Conservation (phyloP, 2,888 invertebrate species). For the Minunthozetes semirufus region DNA sequence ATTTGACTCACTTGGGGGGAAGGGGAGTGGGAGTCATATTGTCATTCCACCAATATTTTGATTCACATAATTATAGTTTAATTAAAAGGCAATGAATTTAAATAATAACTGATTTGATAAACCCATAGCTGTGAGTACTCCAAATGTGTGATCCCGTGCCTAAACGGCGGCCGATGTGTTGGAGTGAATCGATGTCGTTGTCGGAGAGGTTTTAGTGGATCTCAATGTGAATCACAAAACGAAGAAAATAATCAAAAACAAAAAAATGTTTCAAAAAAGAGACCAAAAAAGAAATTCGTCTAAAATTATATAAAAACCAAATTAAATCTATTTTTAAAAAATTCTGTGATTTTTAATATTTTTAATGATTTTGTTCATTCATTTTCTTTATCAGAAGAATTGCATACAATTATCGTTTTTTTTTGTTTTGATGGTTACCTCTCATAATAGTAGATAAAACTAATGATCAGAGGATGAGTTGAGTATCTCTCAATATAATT, state of each 20-base stretch:
- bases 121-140: constrained; percentile 38
- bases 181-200: constrained; percentile 85
- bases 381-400: too few relatives aligned
- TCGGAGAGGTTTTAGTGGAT: constrained; percentile 71
- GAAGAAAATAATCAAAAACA: background rate
- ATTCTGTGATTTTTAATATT: too few relatives aligned
- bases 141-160: constrained; percentile 80
- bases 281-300: constrained; percentile 14
- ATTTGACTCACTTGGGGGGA: too few relatives aligned
- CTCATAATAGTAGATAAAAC: too few relatives aligned
- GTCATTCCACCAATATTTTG: too few relatives aligned
- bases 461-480: too few relatives aligned
- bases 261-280: background rate
- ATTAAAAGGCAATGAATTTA: constrained; percentile 34
- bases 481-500: too few relatives aligned
- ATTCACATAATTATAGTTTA: constrained; percentile 68
- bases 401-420: too few relatives aligned
- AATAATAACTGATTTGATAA: background rate
- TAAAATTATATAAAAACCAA: background rate
- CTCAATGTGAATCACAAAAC: constrained; percentile 67
- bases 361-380: too few relatives aligned
- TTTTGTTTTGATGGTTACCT: too few relatives aligned
- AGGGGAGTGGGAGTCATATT: too few relatives aligned
- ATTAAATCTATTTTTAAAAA: too few relatives aligned
- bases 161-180: constrained; percentile 81